A percentile compares a stretch with the other conserved stretches of the same genome.
Conservation (phyloP, 2,888 invertebrate genomes). For the Nemapogon koenigi region DNA sequence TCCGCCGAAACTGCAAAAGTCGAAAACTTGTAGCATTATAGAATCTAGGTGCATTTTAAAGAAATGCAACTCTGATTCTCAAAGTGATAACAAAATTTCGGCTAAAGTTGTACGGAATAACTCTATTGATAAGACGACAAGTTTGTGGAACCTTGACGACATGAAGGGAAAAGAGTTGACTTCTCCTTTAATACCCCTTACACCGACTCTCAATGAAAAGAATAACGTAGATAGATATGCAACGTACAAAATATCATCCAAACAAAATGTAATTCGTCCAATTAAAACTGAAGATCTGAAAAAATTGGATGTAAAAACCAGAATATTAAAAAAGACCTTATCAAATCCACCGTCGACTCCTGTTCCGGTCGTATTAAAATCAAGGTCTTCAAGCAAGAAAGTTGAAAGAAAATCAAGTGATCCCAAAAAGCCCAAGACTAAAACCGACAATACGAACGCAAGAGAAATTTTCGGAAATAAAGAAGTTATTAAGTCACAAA, state of each 20-base stretch:
- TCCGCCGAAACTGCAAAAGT: conserved; percentile 69
- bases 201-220: conserved; percentile 37
- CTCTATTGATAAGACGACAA: conserved; percentile 62
- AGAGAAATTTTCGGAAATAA: conserved; percentile 37
- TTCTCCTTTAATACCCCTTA: conserved; percentile 44
- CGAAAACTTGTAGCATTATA: conserved; percentile 74
- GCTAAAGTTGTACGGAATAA: conserved; percentile 49
- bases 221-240: conserved; percentile 56
- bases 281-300: conserved; percentile 52
- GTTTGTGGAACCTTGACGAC: conserved; percentile 65
- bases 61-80: conserved; percentile 59
- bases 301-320: conserved; percentile 60
- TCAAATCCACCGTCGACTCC: conserved; percentile 59
- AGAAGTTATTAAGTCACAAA: conserved; percentile 42
- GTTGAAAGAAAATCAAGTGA: conserved; percentile 45
- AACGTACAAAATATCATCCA: conserved; percentile 56
- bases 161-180: conserved; percentile 59
- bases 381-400: conserved; percentile 47
- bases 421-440: conserved; percentile 49
- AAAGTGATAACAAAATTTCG: conserved; percentile 33
- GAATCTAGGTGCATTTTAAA: conserved; percentile 73
- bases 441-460: conserved; percentile 40
- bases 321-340: conserved; percentile 60
- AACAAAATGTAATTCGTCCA: conserved; percentile 37
- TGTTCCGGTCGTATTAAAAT: conserved; percentile 53